Base-by-base conservation (phyloP, 2,797 vertebrate genomes). In the Mionectes olivaceus region DNA sequence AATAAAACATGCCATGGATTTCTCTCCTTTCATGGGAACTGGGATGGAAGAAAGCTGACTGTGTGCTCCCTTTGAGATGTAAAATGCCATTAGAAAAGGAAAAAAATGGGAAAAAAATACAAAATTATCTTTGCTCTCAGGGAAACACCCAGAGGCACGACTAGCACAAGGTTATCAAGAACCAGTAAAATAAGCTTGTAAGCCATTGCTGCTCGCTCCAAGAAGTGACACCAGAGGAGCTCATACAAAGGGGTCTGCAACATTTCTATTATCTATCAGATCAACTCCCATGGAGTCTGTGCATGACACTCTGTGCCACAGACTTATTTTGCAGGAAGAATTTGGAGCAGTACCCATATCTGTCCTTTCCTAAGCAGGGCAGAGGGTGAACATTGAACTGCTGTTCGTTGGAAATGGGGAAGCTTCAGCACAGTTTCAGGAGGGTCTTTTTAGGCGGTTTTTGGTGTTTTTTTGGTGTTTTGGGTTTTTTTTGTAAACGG, bases 11-110 rank as follows among this genome's bases (percentile, higher is more conserved):
- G 56, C 35, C 82, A 39, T 1, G 19, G 55, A 55, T 30, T 17
- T 23, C 39, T 65, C 61, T 49, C 28, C 60, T 77, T 59, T 56
- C 50, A 49, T 0, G 1, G 21, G 23, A 41, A 56, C 14, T 41
- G 8, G 13, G n/a, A 30, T 1, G 57, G 67, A 47, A 41, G 33
- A n/a, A 59, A 63, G 33, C 44, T 55, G 57, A 65, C 7, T 44
- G 17, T 0, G 0, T 4, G 14, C 21, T 68, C 55, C 35, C 75
- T 75, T 30, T 3, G 0, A 87, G 73, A n/a, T 21, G 60, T 4
- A 83, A 71, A 81, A 83, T 61, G 68, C n/a, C 43, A 30, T 11
- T 79, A 89, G 64, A 9, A 43, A 69, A 41, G 2, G 2, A 6
- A 73, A 81, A 75, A 81, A 55, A 19, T 0, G 2, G 11, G 10